phyloP scores from a whole-genome alignment of 2,888 invertebrate genomes.

The Spilarctia lutea region DNA sequence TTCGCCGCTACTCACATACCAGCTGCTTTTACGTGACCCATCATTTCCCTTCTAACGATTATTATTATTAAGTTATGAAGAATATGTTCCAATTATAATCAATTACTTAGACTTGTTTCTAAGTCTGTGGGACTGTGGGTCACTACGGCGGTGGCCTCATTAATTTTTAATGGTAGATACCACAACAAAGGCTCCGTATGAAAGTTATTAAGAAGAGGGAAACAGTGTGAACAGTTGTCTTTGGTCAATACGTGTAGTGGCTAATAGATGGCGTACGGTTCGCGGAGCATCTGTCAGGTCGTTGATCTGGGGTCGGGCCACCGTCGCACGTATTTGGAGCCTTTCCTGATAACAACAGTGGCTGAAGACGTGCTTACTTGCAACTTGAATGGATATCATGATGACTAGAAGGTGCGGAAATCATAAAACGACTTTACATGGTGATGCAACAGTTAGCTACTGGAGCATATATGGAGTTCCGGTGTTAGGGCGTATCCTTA shows the following conservation, averaged over 20 bases:
- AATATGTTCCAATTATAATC: conserved; percentile 6
- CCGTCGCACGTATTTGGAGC: conserved; percentile 20
- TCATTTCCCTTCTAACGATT: conserved; percentile 6
- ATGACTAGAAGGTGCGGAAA: not conserved
- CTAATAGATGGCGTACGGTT: conserved; percentile 60
- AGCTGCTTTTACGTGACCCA: conserved; percentile 20
- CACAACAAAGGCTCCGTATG: conserved; percentile 22
- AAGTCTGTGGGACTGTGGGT: conserved; percentile 5
- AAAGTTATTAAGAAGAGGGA: conserved; percentile 30
- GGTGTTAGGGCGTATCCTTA: conserved; percentile 25
- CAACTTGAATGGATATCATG: conserved; percentile 7
- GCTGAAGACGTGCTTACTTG: conserved; percentile 15
- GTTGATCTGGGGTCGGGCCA: conserved; percentile 61
- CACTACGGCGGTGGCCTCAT: conserved; percentile 6
- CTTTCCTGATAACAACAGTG: conserved; percentile 36
- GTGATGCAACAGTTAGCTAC: conserved; percentile 33
- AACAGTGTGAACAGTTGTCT: conserved; percentile 40
- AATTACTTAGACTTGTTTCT: not conserved
- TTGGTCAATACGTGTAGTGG: conserved; percentile 28
- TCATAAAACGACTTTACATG: conserved; percentile 15
- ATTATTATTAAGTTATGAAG: conserved; percentile 10
- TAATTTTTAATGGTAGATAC: conserved; percentile 8
- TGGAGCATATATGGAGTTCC: conserved; percentile 39
- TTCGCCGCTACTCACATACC: conserved; percentile 38
- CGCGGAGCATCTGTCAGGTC: conserved; percentile 55